A percentile compares a stretch with the other conserved stretches of the same genome.
phyloP scores from a whole-genome alignment of 2,797 vertebrate genomes.

The Siniperca scherzeri region DNA sequence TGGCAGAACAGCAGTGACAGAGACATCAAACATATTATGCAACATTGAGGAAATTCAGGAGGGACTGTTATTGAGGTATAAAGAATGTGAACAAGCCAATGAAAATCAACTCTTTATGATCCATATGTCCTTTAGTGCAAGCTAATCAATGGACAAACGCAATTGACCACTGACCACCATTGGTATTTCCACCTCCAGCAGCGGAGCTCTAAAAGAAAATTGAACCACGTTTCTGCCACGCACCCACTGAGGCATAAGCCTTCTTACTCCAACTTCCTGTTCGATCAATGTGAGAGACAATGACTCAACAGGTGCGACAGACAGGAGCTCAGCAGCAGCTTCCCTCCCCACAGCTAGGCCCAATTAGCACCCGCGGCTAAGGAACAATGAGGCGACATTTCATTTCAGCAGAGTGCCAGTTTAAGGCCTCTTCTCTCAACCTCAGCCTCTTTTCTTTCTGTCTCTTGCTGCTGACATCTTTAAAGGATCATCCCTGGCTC shows the following conservation, averaged over 20 bases:
- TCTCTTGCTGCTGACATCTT: slow-evolving; percentile 83
- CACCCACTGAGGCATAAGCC: slow-evolving; percentile 77
- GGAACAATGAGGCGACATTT: slow-evolving; percentile 86
- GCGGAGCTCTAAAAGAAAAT: slow-evolving; percentile 81
- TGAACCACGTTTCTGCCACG: slow-evolving; percentile 82
- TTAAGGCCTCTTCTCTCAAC: slow-evolving; percentile 81
- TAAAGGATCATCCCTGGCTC: slow-evolving; percentile 81
- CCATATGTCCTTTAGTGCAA: slow-evolving; percentile 74
- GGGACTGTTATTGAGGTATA: slow-evolving; percentile 21
- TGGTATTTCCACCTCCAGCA: slow-evolving; percentile 80
- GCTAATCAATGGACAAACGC: slow-evolving; percentile 75
- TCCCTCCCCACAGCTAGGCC: slow-evolving; percentile 78
- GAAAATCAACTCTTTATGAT: slow-evolving; percentile 62
- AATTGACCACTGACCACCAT: slow-evolving; percentile 78
- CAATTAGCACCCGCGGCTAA: slow-evolving; percentile 83
- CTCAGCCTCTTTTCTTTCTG: slow-evolving; percentile 79
- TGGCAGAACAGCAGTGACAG: slow-evolving; percentile 18
- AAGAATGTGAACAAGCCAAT: slow-evolving; percentile 38
- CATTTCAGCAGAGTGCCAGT: slow-evolving; percentile 85
- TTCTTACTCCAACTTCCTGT: slow-evolving; percentile 79
- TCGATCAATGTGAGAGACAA: slow-evolving; percentile 85
- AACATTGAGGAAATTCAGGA: slow-evolving; percentile 25
- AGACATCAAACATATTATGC: slow-evolving; percentile 37
- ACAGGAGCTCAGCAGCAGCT: slow-evolving; percentile 81
- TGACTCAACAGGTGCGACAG: slow-evolving; percentile 87